Percentiles rank a stretch among this genome's conserved stretches.
Evolutionary conservation across 1,140 invertebrate genomes (phyloP).

Genomic region (Caenorhabditis tropicalis): DNA sequence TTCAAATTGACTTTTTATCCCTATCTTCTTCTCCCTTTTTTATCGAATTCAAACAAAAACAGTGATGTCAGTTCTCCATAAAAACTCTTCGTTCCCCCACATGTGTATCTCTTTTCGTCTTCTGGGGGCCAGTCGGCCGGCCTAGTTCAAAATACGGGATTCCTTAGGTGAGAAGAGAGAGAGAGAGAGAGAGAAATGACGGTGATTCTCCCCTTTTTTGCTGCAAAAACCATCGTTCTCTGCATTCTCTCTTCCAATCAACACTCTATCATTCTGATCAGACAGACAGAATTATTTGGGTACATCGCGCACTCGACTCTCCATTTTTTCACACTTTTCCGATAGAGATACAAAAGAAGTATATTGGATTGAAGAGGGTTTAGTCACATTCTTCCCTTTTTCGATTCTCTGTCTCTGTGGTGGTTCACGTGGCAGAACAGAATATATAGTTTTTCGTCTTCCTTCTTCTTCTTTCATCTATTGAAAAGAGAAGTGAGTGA

Average conservation of each 20-base stretch:
- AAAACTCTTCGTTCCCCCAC: background rate
- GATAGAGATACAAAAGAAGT: background rate
- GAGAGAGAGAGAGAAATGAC: no score
- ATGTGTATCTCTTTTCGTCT: background rate
- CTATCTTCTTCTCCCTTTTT: background rate
- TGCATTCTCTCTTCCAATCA: background rate
- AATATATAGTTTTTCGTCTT: no score
- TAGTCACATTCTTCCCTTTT: slow-evolving; percentile 11
- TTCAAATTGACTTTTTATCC: background rate
- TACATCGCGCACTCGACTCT: background rate
- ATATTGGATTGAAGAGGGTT: background rate
- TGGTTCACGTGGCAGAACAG: background rate
- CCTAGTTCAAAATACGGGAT: background rate
- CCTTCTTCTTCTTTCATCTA: no score
- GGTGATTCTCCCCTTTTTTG: background rate
- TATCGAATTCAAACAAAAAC: background rate
- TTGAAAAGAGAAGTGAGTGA: background rate
- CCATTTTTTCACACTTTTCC: slow-evolving; percentile 2
- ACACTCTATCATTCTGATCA: background rate
- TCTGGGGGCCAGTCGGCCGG: background rate
- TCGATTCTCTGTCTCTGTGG: background rate
- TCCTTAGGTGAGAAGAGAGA: no score
- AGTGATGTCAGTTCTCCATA: slow-evolving; percentile 1
- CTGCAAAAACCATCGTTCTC: background rate
- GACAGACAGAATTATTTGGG: background rate